A percentile compares a stretch with the other conserved stretches of the same genome.
These are phyloP conservation scores for Mimumesa dahlbomi DNA, from an alignment of 2,888 invertebrate genomes.

Conservation along the genomic window DNA sequence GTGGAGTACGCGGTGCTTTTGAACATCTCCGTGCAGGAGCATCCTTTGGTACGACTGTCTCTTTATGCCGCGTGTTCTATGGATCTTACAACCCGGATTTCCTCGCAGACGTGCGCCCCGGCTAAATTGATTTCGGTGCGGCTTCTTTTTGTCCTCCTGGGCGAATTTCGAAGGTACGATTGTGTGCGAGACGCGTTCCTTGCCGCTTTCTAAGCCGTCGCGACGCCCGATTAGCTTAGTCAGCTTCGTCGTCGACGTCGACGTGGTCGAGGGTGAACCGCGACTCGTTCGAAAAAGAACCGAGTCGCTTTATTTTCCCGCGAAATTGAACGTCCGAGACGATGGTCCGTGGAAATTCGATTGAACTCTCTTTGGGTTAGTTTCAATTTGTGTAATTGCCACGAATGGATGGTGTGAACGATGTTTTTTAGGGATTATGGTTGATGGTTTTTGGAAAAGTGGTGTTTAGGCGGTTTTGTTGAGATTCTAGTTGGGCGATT, in stretches of 20 bases:
- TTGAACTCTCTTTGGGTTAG: no score
- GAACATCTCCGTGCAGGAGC: conserved; percentile 47
- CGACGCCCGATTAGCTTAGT: conserved; percentile 48
- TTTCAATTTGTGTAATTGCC: no score
- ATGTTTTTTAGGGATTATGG: no score
- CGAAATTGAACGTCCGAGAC: conserved; percentile 3
- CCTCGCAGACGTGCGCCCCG: conserved; percentile 65
- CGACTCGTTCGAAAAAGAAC: background rate
- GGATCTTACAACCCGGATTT: conserved; percentile 77
- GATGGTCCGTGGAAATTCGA: background rate
- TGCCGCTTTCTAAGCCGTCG: conserved; percentile 9
- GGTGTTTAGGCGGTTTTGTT: no score
- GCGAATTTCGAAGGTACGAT: conserved; percentile 32
- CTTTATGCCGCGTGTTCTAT: conserved; percentile 75
- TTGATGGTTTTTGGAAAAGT: no score
- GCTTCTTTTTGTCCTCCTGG: conserved; percentile 74
- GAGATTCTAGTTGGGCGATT: no score
- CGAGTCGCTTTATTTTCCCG: conserved; percentile 9
- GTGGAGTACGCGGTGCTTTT: no score
- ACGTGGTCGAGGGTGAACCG: background rate
- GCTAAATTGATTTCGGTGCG: conserved; percentile 72
- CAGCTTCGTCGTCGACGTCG: no score
- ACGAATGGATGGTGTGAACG: no score
- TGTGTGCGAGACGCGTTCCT: conserved; percentile 19
- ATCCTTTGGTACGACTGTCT: conserved; percentile 53